Base-by-base conservation (phyloP, 2,888 invertebrate species). In the Neoitamus cyanurus region DNA sequence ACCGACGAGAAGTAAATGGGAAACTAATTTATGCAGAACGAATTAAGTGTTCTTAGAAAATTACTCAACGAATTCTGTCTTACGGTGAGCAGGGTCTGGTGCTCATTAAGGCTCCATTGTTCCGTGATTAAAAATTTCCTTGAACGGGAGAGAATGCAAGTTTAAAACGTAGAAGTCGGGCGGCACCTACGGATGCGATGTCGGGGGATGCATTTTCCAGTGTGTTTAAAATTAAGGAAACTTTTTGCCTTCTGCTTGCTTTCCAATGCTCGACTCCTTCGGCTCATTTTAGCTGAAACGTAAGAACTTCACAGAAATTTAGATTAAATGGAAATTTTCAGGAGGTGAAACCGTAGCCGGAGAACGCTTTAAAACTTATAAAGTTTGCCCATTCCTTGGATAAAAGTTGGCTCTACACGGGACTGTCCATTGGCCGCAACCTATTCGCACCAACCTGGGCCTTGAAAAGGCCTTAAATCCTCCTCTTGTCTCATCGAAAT, bases 21-120 rank as follows among this genome's bases (percentile, higher is more conserved):
- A 69, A 82, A 82, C 69, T 82, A 82, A 82, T 68, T 82, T 82
- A 82, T 82, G 82, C 82, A 82, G 69, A 82, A 69, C 69, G 82
- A 82, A 82, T 82, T 82, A 82, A 82, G 82, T 82, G 82, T 58
- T 82, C 82, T 82, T 69, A 82, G 82, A 82, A 82, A 82, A 82
- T 82, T 82, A 69, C 69, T 69, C 69, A 69, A 69, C 37, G 69
- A 37, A 69, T 68, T 82, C 37, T 37, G 69, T 82, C 69, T 82
- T 82, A 36, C 68, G 34, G 37, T 31, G 68, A 69, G 34, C 72
- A 69, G 37, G 34, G 72, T 72, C 72, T 83, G 83, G 83, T 83
- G 48, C 72, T 83, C 83, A 83, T 83, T 83, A 83, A 72, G 48
- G 46, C 31, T 72, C 72, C 69, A 83, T 83, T 83, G 83, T 83